Evolutionary conservation across 2,113 vertebrate species (phyloP), one percentile per base, ranked within the genome.

Genomic region (Phrynocephalus versicolor): DNA sequence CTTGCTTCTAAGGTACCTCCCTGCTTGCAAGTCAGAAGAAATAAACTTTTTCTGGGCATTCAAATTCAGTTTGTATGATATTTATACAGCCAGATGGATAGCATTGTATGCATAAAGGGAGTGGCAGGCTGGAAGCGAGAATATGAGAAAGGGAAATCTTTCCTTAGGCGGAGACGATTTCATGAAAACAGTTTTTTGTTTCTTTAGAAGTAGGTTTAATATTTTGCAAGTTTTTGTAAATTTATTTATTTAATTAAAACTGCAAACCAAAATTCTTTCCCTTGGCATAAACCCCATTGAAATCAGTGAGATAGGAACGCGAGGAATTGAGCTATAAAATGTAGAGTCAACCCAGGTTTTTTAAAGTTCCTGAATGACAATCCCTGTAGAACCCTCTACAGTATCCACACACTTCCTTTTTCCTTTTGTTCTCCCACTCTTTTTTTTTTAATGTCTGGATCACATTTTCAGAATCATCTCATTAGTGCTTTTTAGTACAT

Each of bases 391-490:
- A 7, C 1, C n/a, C 23, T 2, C 10, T 14, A 82, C 0, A n/a
- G 13, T 75, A 65, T 84, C 21, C 3, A 12, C 33, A 12, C 51
- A 45, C 70, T 25, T n/a, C 55, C 14, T 33, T 62, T 37, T 62
- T 8, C 30, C 16, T 41, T 70, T 27, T 27, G n/a, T 27, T 55
- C 37, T 18, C 35, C 9, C 19, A 25, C 45, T 18, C 33, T 33
- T 45, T 8, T 8, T 0, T 14, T 27, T 51, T 55, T 65, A 14
- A 70, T 64, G 67, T 65, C n/a, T 23, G 37, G 6, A 27, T 81
- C 72, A 58, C 12, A 80, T 74, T 84, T 88, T 37, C 27, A 33
- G 35, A 16, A 84, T 65, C 82, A 83, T 30, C 21, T 58, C 10
- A 58, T 9, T 1, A 57, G 33, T 45, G 37, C 37, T 78, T 78